Evolutionary conservation across 2,797 vertebrate species (phyloP).

Genomic region (Steatocranus sp.): DNA sequence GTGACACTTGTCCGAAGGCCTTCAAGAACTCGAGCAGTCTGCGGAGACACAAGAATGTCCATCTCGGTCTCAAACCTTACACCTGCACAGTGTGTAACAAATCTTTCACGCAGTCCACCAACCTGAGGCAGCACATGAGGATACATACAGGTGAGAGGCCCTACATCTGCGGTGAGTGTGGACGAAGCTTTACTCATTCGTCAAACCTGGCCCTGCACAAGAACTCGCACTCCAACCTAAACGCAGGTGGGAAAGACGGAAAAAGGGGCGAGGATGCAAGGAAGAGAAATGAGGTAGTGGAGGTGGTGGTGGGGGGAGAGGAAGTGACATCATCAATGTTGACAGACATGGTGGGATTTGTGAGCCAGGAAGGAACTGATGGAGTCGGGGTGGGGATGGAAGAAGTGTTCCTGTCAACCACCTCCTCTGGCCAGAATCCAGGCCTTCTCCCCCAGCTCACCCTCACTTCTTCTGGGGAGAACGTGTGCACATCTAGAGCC

Average conservation of each 20-base stretch:
- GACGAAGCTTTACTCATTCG: conserved; percentile 89
- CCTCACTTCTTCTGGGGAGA: conserved; percentile 55
- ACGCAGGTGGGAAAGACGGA: conserved; percentile 55
- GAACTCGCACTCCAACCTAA: conserved; percentile 67
- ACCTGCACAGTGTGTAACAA: conserved; percentile 84
- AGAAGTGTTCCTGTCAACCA: conserved; percentile 75
- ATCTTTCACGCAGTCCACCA: conserved; percentile 91
- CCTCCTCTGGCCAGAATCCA: conserved; percentile 46
- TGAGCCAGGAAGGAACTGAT: conserved; percentile 71
- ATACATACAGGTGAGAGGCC: conserved; percentile 90
- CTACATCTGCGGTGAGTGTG: conserved; percentile 85
- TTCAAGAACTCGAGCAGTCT: conserved; percentile 94
- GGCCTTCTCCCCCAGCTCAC: conserved; percentile 65
- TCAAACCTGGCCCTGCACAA: conserved; percentile 88
- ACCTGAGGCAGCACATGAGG: conserved; percentile 89
- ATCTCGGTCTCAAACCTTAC: conserved; percentile 89
- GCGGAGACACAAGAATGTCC: conserved; percentile 88
- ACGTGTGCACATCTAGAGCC: conserved; percentile 46
- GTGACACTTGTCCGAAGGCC: conserved; percentile 88
- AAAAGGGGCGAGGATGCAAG: conserved; percentile 34
- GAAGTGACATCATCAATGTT: conserved; percentile 75
- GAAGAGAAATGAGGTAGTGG: conserved; percentile 46
- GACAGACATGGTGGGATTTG: conserved; percentile 80
- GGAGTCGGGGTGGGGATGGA: conserved; percentile 74
- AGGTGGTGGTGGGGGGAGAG: conserved; percentile 62